A percentile compares a stretch with the other conserved stretches of the same genome.
Conservation (phyloP, 2,888 invertebrate species). For the Eupelmus urozonus region DNA sequence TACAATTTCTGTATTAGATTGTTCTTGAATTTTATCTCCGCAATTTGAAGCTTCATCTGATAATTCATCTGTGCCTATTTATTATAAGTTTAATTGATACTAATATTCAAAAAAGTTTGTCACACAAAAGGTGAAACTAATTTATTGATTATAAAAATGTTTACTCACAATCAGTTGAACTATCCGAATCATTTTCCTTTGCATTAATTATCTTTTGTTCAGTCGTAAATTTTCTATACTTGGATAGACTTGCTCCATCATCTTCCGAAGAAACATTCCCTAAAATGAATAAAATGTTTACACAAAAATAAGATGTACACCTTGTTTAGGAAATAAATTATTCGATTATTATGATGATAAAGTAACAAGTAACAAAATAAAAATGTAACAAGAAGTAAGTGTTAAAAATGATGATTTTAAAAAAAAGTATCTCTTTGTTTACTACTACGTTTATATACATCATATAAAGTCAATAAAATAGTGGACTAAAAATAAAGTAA, state of each 20-base stretch:
- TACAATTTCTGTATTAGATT: not conserved
- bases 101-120: too few relatives aligned
- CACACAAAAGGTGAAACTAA: not conserved
- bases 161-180: not conserved
- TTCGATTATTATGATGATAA: too few relatives aligned
- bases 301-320: too few relatives aligned
- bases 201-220: conserved; percentile 8
- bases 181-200: not conserved
- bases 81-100: not conserved
- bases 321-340: too few relatives aligned
- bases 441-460: too few relatives aligned
- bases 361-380: too few relatives aligned
- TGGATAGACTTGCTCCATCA: conserved; percentile 4
- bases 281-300: conserved; percentile 15
- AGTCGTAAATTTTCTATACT: conserved; percentile 26
- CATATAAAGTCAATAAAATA: too few relatives aligned
- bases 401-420: too few relatives aligned
- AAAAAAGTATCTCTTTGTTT: too few relatives aligned
- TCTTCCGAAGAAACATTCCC: conserved; percentile 18
- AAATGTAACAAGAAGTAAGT: too few relatives aligned
- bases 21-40: conserved; percentile 3
- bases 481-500: too few relatives aligned
- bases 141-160: too few relatives aligned
- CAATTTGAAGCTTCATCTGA: not conserved
- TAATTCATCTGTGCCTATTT: conserved; percentile 13